Conservation (phyloP, 2,888 invertebrate species). For the Neoitamus cyanurus region DNA sequence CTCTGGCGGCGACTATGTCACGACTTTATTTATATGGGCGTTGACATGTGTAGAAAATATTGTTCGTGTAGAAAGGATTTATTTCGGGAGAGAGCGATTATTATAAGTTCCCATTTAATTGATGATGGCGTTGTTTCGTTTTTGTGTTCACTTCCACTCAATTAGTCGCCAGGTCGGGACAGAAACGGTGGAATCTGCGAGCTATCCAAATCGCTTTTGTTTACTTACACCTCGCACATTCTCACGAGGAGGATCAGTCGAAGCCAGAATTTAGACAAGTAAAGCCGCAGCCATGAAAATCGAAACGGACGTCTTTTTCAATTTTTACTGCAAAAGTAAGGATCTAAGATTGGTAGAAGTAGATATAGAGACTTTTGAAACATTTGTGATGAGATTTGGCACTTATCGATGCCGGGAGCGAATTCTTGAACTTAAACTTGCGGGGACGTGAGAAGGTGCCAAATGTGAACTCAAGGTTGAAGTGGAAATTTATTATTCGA, state of each 20-base stretch:
- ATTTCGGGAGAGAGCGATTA: background rate
- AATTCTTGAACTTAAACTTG: background rate
- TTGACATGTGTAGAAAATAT: background rate
- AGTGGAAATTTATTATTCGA: background rate
- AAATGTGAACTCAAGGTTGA: background rate
- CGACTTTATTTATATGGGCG: slow-evolving; percentile 3
- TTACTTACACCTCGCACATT: background rate
- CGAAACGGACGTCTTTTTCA: background rate
- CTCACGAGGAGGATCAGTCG: background rate
- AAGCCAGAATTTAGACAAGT: background rate
- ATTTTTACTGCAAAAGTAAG: background rate
- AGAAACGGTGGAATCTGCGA: background rate
- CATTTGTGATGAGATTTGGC: background rate
- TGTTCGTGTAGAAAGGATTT: background rate
- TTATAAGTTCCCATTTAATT: background rate
- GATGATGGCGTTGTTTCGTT: background rate
- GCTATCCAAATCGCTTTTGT: background rate
- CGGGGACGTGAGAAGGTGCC: background rate
- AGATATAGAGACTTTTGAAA: background rate
- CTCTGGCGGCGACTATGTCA: background rate
- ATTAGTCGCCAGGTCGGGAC: background rate
- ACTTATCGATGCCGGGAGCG: background rate
- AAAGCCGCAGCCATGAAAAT: background rate
- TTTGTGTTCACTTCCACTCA: background rate
- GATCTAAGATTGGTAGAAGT: background rate